Base-by-base conservation (phyloP, 2,888 invertebrate species). In the Eupithecia abbreviata region DNA sequence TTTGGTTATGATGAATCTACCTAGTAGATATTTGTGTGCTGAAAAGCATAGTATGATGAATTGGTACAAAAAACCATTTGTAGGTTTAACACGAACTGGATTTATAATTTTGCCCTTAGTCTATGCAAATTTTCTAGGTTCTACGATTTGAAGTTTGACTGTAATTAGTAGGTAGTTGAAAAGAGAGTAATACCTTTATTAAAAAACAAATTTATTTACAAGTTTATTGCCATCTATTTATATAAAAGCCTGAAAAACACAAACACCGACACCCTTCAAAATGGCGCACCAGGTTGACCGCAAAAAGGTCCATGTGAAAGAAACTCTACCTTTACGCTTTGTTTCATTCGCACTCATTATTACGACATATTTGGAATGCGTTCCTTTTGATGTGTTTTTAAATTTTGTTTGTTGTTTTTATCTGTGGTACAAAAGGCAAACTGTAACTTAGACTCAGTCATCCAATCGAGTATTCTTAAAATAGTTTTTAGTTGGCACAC, bases 261-360 rank as follows among this genome's bases (percentile, higher is more conserved):
- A 18, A 62, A 18, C 62, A 51, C 51, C 18, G 30, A 30, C 62
- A 62, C 12, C 18, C 10, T 62, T 62, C 45, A 68, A 68, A 68
- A 68, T 43, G 67, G 67, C 67, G n/a, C 42, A 45, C 42, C 43
- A 43, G 41, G 67, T 41, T 41, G 41, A 58, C 65, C 67, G 67
- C 67, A 42, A 42, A 67, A 67, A 43, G 67, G 45, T 45, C 9
- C 43, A 9, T 9, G 45, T 10, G 42, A 67, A 67, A n/a, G n/a
- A n/a, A 67, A 43, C 67, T 43, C 43, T 67, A 15, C 41, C 67
- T n/a, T 68, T 68, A 3, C 7, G 15, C 2, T n/a, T 68, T 68
- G 45, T 15, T 66, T 66, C 6, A 42, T 42, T 66, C 41, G 15
- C 42, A 42, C 42, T 6, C 42, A 42, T 66, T 66, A n/a, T 42